These are phyloP conservation scores for Philypnodon macrostomus DNA, from an alignment of 2,797 vertebrate genomes.

Conservation along the genomic window DNA sequence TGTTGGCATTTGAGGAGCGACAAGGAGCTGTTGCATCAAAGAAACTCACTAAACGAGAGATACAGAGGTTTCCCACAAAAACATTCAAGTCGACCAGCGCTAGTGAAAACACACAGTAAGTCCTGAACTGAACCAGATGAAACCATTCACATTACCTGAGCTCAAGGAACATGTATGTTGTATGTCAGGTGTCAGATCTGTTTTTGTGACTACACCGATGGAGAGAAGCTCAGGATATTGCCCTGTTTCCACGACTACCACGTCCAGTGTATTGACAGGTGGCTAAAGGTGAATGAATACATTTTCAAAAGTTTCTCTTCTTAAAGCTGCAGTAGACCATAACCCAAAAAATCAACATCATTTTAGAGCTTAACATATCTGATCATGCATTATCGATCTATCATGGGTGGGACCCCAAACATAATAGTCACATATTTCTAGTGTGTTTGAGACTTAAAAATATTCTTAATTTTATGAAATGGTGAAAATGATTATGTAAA, in stretches of 20 bases:
- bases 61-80: constrained; percentile 76
- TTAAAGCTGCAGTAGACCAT: not conserved
- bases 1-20: constrained; percentile 76
- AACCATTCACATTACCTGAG: too few species aligned
- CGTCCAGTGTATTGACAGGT: constrained; percentile 76
- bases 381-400: too few species aligned
- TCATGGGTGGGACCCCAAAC: too few species aligned
- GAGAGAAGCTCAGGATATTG: constrained; percentile 76
- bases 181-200: constrained; percentile 80
- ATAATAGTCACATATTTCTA: too few species aligned
- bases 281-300: constrained; percentile 72
- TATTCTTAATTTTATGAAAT: too few species aligned
- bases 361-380: too few species aligned
- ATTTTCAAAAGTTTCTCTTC: not conserved
- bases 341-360: too few species aligned
- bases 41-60: constrained; percentile 66
- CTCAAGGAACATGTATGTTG: too few species aligned
- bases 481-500: too few species aligned
- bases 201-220: constrained; percentile 70
- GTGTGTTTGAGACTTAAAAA: too few species aligned
- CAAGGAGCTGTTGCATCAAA: constrained; percentile 71
- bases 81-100: constrained; percentile 45
- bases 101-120: constrained; percentile 72
- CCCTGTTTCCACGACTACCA: constrained; percentile 84
- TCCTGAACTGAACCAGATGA: not conserved